phyloP scores from a whole-genome alignment of 2,797 vertebrate species.

The Mareca strepera region DNA sequence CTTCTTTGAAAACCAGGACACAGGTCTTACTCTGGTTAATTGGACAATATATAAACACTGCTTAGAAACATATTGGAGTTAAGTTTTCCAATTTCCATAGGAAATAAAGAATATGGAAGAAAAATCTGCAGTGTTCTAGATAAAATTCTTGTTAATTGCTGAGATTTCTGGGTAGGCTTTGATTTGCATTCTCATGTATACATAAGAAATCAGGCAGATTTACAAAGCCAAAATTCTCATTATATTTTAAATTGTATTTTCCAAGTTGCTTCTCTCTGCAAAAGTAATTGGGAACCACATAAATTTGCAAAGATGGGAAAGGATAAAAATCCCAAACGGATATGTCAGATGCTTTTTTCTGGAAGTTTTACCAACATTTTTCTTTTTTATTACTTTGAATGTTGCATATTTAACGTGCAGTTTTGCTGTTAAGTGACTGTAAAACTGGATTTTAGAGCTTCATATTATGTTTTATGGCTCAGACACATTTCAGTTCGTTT shows the following conservation, averaged over 20 bases:
- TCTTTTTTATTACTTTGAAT: neutral
- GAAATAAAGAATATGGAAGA: neutral
- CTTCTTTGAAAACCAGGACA: neutral
- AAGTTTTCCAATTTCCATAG: neutral
- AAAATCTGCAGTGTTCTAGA: neutral
- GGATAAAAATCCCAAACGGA: neutral
- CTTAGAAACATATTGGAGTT: neutral
- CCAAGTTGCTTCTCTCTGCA: neutral
- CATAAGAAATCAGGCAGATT: neutral
- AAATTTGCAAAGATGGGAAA: neutral
- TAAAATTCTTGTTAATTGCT: neutral
- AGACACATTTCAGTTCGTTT: neutral
- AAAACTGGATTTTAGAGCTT: neutral
- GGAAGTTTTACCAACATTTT: neutral
- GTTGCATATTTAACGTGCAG: neutral
- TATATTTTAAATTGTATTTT: neutral
- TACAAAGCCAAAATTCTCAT: neutral
- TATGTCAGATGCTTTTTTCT: neutral
- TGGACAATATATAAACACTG: neutral
- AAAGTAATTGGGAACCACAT: neutral
- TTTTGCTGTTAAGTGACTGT: neutral
- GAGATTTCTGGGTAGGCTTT: neutral
- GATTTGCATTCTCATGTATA: neutral
- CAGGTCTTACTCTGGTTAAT: neutral
- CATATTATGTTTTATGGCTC: neutral